Percentiles rank a stretch among this genome's conserved stretches.
phyloP scores from a whole-genome alignment of 2,888 invertebrate genomes.

The Opisthograptis luteolata region DNA sequence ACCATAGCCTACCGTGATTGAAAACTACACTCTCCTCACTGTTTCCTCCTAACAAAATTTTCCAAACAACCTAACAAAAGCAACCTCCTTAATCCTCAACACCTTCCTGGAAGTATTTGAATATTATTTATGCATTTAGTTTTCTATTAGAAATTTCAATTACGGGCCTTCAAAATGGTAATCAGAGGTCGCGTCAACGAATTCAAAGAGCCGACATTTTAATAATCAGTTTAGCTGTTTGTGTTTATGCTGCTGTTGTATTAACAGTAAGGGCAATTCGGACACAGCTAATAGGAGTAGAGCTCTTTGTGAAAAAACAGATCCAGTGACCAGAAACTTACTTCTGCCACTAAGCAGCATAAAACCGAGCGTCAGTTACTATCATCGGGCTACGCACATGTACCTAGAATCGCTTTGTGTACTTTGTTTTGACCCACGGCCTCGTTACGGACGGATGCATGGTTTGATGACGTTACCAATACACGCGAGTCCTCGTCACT shows the following conservation, averaged over 20 bases:
- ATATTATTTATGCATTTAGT: conserved; percentile 21
- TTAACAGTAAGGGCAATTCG: conserved; percentile 13
- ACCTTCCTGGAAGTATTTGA: conserved; percentile 5
- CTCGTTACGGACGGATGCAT: no score
- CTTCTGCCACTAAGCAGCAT: no score
- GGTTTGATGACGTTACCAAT: no score
- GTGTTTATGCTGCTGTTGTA: conserved; percentile 16
- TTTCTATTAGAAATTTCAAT: conserved; percentile 27
- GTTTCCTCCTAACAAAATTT: neutral
- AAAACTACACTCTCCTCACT: neutral
- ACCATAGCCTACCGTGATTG: no score
- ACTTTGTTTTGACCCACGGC: no score
- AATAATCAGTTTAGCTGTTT: conserved; percentile 38
- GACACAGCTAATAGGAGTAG: neutral
- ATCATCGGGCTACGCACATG: no score
- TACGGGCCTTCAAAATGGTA: conserved; percentile 38
- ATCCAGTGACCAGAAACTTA: no score
- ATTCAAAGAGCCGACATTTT: conserved; percentile 37
- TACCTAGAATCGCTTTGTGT: no score
- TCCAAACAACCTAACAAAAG: neutral
- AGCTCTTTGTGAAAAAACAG: no score
- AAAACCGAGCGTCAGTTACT: no score
- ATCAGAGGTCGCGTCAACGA: conserved; percentile 41
- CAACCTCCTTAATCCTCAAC: neutral
- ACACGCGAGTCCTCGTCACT: no score